Evolutionary conservation across 2,797 vertebrate species (phyloP).

Genomic region (Rachycentron canadum): DNA sequence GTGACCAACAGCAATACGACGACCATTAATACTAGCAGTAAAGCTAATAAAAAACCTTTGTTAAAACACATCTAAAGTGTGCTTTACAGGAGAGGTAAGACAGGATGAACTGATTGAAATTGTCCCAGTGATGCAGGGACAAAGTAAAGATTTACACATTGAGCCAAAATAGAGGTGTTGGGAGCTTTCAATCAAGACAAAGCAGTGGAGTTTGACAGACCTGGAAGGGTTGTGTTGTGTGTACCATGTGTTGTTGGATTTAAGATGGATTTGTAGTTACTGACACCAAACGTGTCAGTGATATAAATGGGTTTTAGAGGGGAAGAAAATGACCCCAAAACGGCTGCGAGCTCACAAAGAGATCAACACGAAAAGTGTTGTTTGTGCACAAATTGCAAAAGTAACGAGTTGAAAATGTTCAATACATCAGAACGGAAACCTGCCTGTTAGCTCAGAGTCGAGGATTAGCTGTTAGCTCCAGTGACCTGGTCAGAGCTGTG

Average conservation of each 20-base stretch:
- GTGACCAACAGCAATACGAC: neutral
- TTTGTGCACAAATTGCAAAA: neutral
- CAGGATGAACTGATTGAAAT: neutral
- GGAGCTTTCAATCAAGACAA: neutral
- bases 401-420: neutral
- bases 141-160: neutral
- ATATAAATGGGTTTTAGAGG: neutral
- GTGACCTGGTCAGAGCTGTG: too few species aligned
- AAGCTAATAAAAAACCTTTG: constrained; percentile 1
- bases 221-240: neutral
- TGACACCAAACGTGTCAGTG: neutral
- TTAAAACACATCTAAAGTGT: neutral
- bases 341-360: neutral
- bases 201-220: neutral
- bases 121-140: neutral
- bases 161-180: neutral
- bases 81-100: neutral
- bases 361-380: neutral
- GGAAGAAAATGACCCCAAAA: neutral
- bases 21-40: fast-evolving
- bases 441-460: neutral
- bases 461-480: neutral
- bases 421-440: neutral
- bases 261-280: neutral
- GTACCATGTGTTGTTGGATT: neutral